Evolutionary conservation across 2,797 vertebrate species (phyloP), one percentile per base, ranked within the genome.

Genomic region (Alcedo quadribrachys): DNA sequence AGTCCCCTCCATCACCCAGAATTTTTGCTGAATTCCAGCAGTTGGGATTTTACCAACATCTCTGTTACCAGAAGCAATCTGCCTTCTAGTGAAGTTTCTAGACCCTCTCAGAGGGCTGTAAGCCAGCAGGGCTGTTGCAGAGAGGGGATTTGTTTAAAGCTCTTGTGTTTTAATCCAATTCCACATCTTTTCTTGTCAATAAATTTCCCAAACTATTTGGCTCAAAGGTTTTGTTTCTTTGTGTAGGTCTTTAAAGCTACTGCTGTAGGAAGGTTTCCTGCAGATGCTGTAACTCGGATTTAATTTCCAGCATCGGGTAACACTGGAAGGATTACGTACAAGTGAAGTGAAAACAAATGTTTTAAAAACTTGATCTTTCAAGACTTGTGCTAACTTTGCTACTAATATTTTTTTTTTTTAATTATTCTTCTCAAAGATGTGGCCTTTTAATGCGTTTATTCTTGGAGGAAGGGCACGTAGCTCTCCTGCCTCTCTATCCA

Each of bases 1-100:
- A 2, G 28, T 60, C 65, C 4, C 0, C 14, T 70, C 15, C 2
- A 33, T 40, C 24, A 54, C 76, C 42, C 33, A 17, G 32, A 32
- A 50, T 33, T 75, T 87, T 43, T 90, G 63, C 70, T 67, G 35
- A 60, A 54, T 85, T 85, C 70, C 48, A 60, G 65, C 3, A 45
- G 4, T 0, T 73, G 32, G 45, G 79, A 48, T 84, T 89, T 76
- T 51, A 67, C 57, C 32, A 35, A 27, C 17, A 27, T 77, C 16
- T n/a, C 6, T 46, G 14, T 63, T 70, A 21, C 54, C 50, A 17
- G 37, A 51, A 8, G 15, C 8, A 5, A 61, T 5, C 24, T 43
- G 54, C 32, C 43, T 71, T 24, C 48, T 28, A 4, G 22, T 65
- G 61, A 43, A 37, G 42, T 50, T 55, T 57, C 57, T 57, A 22